These are phyloP conservation scores for Rhynchotus rufescens DNA, from an alignment of 2,797 vertebrate genomes.

Conservation along the genomic window DNA sequence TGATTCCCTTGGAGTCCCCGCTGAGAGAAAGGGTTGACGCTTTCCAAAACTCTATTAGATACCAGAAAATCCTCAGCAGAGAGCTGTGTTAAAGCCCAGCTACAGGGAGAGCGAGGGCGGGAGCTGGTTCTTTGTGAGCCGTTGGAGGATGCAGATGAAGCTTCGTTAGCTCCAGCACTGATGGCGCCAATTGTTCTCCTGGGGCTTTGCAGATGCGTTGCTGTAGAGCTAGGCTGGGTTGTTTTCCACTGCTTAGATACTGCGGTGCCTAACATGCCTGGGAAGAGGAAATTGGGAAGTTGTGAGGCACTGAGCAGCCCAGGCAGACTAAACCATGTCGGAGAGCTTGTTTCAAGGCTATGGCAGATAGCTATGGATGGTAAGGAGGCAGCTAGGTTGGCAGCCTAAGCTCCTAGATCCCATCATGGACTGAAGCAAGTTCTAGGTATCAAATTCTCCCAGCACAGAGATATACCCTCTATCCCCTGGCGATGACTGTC, in stretches of 20 bases:
- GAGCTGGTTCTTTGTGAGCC: background rate
- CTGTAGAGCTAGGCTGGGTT: background rate
- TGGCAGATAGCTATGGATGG: background rate
- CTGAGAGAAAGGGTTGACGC: background rate
- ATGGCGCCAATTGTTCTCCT: background rate
- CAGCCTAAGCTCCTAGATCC: background rate
- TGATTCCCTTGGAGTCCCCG: background rate
- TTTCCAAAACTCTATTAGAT: background rate
- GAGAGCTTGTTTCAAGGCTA: background rate
- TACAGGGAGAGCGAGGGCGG: background rate
- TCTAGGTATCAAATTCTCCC: rapidly evolving
- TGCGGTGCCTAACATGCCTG: background rate
- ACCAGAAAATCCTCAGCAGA: background rate
- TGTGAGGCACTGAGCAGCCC: background rate
- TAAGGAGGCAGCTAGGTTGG: background rate
- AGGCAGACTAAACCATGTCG: background rate
- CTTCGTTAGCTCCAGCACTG: background rate
- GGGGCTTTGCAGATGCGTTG: background rate
- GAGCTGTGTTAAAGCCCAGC: background rate
- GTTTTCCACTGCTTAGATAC: background rate
- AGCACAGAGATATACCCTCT: background rate
- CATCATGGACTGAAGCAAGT: background rate
- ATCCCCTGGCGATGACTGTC: background rate
- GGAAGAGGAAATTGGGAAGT: background rate
- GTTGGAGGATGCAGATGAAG: background rate